Evolutionary conservation across 1,140 invertebrate species (phyloP).

Genomic region (Caenorhabditis briggsae): DNA sequence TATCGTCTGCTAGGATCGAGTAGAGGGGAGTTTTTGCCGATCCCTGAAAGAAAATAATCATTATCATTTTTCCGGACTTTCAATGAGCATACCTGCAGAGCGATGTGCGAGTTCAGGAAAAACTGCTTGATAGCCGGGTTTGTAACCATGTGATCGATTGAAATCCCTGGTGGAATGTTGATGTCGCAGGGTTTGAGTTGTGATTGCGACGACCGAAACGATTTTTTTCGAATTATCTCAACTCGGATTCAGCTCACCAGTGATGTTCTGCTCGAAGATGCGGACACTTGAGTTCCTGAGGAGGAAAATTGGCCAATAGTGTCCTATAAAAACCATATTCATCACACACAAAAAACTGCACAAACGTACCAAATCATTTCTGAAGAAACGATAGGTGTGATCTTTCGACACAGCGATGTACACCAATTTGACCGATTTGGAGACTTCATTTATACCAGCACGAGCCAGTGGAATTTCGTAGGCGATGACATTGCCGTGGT

Average conservation of each 20-base stretch:
- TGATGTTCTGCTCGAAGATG: neutral
- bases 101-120: conserved; percentile 65
- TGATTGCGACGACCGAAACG: too few relatives aligned
- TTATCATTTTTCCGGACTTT: neutral
- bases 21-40: conserved; percentile 65
- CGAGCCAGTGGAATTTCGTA: conserved; percentile 57
- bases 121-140: conserved; percentile 66
- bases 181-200: neutral
- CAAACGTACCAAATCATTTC: neutral
- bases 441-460: neutral
- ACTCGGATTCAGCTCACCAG: neutral
- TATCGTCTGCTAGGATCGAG: conserved; percentile 61
- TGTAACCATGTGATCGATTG: conserved; percentile 52
- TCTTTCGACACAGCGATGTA: conserved; percentile 65
- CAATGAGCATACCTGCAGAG: conserved; percentile 59
- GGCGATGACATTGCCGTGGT: conserved; percentile 44
- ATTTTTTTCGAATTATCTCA: conserved; percentile 8
- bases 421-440: conserved; percentile 23
- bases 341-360: neutral
- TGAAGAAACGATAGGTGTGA: conserved; percentile 56
- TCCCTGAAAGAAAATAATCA: conserved; percentile 41
- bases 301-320: neutral
- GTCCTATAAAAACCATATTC: neutral
- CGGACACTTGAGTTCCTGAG: neutral
- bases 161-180: conserved; percentile 59